Base-by-base conservation (phyloP, 2,888 invertebrate genomes). In the Drosophila hamatofila region DNA sequence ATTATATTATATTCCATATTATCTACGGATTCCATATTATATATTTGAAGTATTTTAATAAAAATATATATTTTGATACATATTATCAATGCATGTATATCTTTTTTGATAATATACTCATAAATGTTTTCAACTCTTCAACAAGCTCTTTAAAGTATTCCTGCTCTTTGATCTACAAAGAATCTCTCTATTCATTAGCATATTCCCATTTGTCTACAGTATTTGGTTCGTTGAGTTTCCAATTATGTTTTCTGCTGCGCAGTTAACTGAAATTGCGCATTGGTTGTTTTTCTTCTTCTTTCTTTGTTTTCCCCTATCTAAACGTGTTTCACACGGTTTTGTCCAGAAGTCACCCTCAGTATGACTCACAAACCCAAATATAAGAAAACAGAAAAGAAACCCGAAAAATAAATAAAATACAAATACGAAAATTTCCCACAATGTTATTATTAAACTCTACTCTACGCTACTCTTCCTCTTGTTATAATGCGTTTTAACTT, bases 401-500 rank as follows among this genome's bases (percentile, higher is more conserved):
- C 23, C 11, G n/a, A 23, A 54, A 37, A 39, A 21, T 16, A 18
- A 48, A 49, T 33, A 25, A 58, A 62, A 72, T 44, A 39, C 33
- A 73, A 78, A 56, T 58, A 49, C 18, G n/a, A 62, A 63, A 62
- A 72, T 69, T 80, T 78, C 76, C 58, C 76, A 78, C 48, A 46
- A 59, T 21, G 57, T 41, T 42, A 58, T 68, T 64, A 46, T 61
- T 46, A 49, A 69, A 18, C 44, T 14, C n/a, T 16, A 23, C 9
- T 30, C 57, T 23, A 18, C 44, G 14, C n/a, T 16, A 27, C 9
- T 30, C 65, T 59, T 37, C 33, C 59, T 37, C 51, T 67, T 51
- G 35, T 77, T 80, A 39, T 60, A 78, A 75, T 81, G 66, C 86
- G 78, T 85, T 74, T 88, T 80, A 75, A 59, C 66, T 78, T 84